Evolutionary conservation across 2,888 invertebrate species (phyloP).

Genomic region (Macropis europaea): DNA sequence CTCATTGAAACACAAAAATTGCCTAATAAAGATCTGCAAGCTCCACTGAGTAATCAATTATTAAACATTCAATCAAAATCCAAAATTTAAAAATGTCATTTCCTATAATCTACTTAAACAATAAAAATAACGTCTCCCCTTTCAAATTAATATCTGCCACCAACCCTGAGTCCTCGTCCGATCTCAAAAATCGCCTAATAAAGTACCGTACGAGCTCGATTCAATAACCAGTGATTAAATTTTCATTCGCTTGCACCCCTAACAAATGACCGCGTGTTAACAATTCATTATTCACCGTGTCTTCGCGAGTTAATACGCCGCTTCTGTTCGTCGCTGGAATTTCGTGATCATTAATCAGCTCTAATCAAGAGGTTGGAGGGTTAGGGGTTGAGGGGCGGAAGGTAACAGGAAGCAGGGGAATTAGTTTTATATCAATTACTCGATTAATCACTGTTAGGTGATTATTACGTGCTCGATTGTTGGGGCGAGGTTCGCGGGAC

Average conservation of each 20-base stretch:
- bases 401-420: constrained; percentile 2
- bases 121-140: too few species aligned
- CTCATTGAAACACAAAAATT: too few species aligned
- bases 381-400: background rate
- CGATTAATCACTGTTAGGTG: constrained; percentile 32
- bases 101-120: too few species aligned
- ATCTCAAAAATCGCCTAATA: background rate
- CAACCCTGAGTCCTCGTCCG: too few species aligned
- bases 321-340: constrained; percentile 23
- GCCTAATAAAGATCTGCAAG: too few species aligned
- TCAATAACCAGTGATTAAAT: constrained; percentile 1
- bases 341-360: constrained; percentile 45
- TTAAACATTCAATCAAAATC: too few species aligned
- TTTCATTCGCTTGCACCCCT: background rate
- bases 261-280: constrained; percentile 25
- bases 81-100: too few species aligned
- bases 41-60: too few species aligned
- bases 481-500: background rate
- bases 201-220: background rate
- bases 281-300: constrained; percentile 35
- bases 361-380: background rate
- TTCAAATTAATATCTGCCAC: too few species aligned
- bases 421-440: constrained; percentile 31
- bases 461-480: background rate
- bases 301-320: background rate